Evolutionary conservation across 2,113 vertebrate species (phyloP), one percentile per base, ranked within the genome.

Genomic region (Ceratotherium simum): DNA sequence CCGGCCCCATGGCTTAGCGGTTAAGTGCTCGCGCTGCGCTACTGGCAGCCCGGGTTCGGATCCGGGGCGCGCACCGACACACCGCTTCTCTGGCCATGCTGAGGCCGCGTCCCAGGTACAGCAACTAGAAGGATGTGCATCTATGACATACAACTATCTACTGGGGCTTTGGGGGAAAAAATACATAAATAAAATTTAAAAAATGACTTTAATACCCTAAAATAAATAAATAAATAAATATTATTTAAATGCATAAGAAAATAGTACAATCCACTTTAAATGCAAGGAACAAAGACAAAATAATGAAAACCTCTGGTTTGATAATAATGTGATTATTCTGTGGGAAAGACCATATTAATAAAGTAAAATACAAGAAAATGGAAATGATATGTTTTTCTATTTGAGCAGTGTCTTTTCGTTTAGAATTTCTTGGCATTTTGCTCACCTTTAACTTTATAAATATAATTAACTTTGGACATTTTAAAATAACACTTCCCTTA

Each of bases 361-460:
- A 83, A 46, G 10, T 56, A 89, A 65, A 29, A 73, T 36, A 21
- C 0, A 29, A 69, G 8, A 78, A 87, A 46, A 60, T 62, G 23
- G 76, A 92, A 75, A 39, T 42, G 25, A 65, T 16, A 46, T 65
- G 11, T 76, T 78, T 80, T 85, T 90, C 23, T 79, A 13, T 33
- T 62, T 69, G 48, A 65, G 27, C 76, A 80, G 2, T 36, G 5
- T 60, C 17, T 17, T 91, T 73, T 94, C 29, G 29, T n/a, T 73
- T 90, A 73, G 31, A 85, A 25, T 81, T 81, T 60, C 51, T 84
- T 70, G 46, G 33, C 17, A 79, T 90, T 84, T 82, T 91, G 31
- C 42, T 78, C 20, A 96, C 33, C 31, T 97, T 92, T 85, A 65
- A 92, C 36, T 95, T 96, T n/a, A 82, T 54, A 80, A n/a, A 67